Evolutionary conservation across 1,140 invertebrate species (phyloP).

Genomic region (Ptiloglossa arizonensis): DNA sequence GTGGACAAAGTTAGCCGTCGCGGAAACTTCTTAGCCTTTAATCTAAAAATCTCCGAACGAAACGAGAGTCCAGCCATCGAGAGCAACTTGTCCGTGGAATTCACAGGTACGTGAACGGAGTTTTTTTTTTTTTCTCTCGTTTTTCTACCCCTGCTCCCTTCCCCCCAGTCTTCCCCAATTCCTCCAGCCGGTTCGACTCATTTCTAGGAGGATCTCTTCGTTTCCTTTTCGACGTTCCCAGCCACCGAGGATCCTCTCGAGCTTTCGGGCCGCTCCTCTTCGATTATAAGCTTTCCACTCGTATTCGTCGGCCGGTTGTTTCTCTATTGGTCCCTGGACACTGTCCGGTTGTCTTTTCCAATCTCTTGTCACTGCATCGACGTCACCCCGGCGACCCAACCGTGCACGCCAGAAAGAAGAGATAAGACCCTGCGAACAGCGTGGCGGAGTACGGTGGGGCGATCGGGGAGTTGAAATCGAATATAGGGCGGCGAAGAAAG

Average conservation of each 20-base stretch:
- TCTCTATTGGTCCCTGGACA: slow-evolving; percentile 34
- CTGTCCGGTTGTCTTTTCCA: slow-evolving; percentile 25
- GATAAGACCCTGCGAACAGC: slow-evolving; percentile 5
- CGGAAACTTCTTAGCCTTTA: background rate
- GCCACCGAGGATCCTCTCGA: background rate
- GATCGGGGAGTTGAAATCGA: slow-evolving; percentile 43
- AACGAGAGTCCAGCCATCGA: background rate
- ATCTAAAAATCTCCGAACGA: slow-evolving; percentile 17
- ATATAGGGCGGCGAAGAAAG: slow-evolving; percentile 3
- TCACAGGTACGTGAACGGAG: background rate
- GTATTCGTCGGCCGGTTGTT: background rate
- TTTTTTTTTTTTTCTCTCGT: background rate
- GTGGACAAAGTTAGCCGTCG: too few relatives aligned
- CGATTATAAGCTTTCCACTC: slow-evolving; percentile 25
- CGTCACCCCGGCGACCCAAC: slow-evolving; percentile 34
- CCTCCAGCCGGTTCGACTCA: background rate
- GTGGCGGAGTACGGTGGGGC: too few relatives aligned
- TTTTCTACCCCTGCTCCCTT: background rate
- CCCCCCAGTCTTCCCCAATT: background rate
- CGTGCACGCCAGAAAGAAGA: slow-evolving; percentile 28
- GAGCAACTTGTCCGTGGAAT: slow-evolving; percentile 2
- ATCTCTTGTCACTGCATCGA: slow-evolving; percentile 49
- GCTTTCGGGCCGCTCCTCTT: background rate
- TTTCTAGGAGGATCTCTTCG: slow-evolving; percentile 1
- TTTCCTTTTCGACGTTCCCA: background rate